A percentile compares a stretch with the other conserved stretches of the same genome.
phyloP scores from a whole-genome alignment of 92 coral and sea anemone genomes.

The Phenganax marumi region DNA sequence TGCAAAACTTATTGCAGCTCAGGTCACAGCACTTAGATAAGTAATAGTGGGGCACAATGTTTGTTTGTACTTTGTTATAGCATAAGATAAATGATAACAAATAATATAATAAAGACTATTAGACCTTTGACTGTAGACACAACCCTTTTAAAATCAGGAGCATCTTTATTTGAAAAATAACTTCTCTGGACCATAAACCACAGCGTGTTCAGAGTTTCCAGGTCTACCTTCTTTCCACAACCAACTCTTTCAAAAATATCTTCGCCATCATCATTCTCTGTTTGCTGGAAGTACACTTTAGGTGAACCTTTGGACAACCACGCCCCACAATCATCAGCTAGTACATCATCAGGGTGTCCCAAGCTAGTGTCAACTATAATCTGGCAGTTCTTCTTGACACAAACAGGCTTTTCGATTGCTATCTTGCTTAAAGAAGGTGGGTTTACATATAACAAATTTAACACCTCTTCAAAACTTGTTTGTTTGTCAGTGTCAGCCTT shows the following conservation, averaged over 20 bases:
- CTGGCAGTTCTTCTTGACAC: conserved; percentile 2
- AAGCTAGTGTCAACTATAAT: neutral
- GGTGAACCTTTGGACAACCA: neutral
- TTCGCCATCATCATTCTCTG: neutral
- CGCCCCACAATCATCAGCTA: conserved; percentile 10
- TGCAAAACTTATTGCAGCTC: no score
- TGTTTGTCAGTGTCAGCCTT: conserved; percentile 9
- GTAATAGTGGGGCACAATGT: no score
- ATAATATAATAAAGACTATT: neutral
- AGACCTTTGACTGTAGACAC: neutral
- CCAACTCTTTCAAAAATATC: neutral
- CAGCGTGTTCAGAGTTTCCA: neutral
- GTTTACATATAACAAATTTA: neutral
- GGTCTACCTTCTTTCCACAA: neutral
- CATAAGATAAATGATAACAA: neutral
- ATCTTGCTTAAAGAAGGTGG: neutral
- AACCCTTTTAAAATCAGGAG: neutral
- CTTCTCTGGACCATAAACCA: neutral
- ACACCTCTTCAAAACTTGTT: conserved; percentile 8
- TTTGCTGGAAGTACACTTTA: neutral
- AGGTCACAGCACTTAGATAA: no score
- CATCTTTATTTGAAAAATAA: conserved; percentile 2
- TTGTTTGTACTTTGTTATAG: neutral
- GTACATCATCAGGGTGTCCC: neutral
- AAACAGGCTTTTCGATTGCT: neutral